These are phyloP conservation scores for Heliconius cydno DNA, from an alignment of 2,888 invertebrate genomes.

Conservation along the genomic window DNA sequence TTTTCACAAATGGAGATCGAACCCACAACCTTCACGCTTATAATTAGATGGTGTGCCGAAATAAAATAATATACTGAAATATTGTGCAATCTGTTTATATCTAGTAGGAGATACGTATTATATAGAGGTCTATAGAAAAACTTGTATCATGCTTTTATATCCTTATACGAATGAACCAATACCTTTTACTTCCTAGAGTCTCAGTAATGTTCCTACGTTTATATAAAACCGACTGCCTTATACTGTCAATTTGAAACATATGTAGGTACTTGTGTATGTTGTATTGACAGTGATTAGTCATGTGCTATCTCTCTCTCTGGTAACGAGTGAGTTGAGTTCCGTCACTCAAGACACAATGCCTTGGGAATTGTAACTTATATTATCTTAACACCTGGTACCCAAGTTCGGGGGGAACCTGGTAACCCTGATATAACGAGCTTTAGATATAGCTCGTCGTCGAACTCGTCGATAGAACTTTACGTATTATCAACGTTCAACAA, in stretches of 20 bases:
- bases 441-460: too few species aligned
- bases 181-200: slow-evolving; percentile 6
- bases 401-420: too few species aligned
- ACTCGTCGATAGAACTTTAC: not conserved
- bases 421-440: not conserved
- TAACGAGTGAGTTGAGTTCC: too few species aligned
- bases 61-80: too few species aligned
- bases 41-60: too few species aligned
- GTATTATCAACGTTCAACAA: not conserved
- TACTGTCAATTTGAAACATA: not conserved
- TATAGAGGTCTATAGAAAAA: too few species aligned
- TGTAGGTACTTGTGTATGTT: not conserved
- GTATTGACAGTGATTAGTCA: too few species aligned
- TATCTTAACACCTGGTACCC: not conserved
- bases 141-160: not conserved
- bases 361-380: not conserved
- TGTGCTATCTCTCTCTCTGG: too few species aligned
- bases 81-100: too few species aligned
- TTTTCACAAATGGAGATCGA: too few species aligned
- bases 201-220: not conserved
- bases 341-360: not conserved
- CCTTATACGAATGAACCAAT: not conserved
- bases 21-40: too few species aligned
- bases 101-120: too few species aligned
- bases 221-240: not conserved